These are phyloP conservation scores for Phalacrocorax aristotelis DNA, from an alignment of 2,113 vertebrate genomes.

Conservation along the genomic window DNA sequence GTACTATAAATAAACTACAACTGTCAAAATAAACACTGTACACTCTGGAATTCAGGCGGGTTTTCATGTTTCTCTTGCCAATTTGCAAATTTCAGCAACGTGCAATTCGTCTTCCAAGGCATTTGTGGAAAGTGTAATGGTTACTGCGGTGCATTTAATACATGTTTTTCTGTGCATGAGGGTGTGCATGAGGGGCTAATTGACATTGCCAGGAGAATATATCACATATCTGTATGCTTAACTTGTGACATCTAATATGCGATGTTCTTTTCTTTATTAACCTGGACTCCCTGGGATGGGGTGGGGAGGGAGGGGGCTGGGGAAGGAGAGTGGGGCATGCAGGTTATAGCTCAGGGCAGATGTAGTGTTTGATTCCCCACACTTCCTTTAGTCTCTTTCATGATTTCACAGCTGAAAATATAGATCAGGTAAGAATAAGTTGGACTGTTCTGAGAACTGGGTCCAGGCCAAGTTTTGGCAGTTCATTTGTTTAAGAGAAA, in stretches of 20 bases:
- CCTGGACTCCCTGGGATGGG: background rate
- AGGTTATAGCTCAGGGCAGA: background rate
- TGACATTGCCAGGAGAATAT: background rate
- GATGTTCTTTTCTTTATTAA: background rate
- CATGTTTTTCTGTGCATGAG: background rate
- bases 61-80: constrained; percentile 8
- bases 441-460: constrained; percentile 7
- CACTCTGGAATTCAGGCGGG: background rate
- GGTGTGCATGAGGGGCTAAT: background rate
- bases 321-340: background rate
- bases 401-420: background rate
- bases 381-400: background rate
- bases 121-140: background rate
- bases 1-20: constrained; percentile 40
- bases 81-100: background rate
- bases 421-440: background rate
- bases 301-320: background rate
- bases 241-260: background rate
- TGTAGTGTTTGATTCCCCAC: background rate
- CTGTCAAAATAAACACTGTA: constrained; percentile 33
- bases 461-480: background rate
- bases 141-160: constrained; percentile 2
- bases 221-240: background rate
- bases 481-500: constrained; percentile 36
- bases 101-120: background rate